Conservation (phyloP, 2,797 vertebrate genomes). For the Cichlasoma orientale region DNA sequence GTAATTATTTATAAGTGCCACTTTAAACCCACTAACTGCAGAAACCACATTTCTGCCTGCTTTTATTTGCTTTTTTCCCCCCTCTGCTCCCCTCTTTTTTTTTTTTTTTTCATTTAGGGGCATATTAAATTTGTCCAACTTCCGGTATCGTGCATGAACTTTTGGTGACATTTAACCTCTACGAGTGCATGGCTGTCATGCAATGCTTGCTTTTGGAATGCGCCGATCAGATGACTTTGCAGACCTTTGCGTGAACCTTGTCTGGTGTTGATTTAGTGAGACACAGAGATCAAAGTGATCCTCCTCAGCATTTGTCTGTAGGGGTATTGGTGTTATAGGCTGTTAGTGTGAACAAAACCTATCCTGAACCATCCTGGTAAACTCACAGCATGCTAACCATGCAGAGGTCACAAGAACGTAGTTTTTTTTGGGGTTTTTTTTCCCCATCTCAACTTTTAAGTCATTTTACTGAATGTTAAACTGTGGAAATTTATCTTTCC, state of each 20-base stretch:
- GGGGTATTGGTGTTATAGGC: constrained; percentile 51
- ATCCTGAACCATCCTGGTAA: constrained; percentile 43
- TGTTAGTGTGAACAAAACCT: constrained; percentile 70
- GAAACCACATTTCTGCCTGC: constrained; percentile 9
- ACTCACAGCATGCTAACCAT: constrained; percentile 36
- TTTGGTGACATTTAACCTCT: constrained; percentile 76
- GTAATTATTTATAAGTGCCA: not conserved
- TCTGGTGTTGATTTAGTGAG: constrained; percentile 85
- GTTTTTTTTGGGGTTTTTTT: constrained; percentile 2
- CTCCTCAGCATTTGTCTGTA: constrained; percentile 67
- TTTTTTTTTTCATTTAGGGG: constrained; percentile 13
- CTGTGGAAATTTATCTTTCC: constrained; percentile 70
- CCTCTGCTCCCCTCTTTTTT: not conserved
- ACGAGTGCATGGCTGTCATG: constrained; percentile 68
- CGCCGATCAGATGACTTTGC: constrained; percentile 81
- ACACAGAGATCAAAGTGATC: constrained; percentile 79
- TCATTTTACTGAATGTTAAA: constrained; percentile 49
- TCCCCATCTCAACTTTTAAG: not conserved
- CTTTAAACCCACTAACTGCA: constrained; percentile 10
- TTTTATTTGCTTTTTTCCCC: not conserved
- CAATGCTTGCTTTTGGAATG: constrained; percentile 79
- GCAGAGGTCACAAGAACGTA: constrained; percentile 26
- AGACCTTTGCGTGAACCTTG: constrained; percentile 84
- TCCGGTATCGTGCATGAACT: constrained; percentile 67
- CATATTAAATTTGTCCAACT: constrained; percentile 61